phyloP scores from a whole-genome alignment of 1,140 invertebrate genomes.

The Diabrotica virgifera region DNA sequence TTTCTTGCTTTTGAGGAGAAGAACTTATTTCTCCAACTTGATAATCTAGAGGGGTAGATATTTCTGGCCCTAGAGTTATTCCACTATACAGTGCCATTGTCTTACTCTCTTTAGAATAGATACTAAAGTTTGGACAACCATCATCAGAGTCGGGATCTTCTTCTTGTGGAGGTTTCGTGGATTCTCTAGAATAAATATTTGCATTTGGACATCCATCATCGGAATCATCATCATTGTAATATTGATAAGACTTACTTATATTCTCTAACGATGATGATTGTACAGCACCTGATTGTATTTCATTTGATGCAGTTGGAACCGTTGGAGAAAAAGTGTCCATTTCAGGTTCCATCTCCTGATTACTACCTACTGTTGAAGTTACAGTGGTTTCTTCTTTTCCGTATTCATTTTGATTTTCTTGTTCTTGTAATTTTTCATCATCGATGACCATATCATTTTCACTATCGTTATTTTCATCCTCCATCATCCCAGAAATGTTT shows the following conservation, averaged over 20 bases:
- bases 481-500: constrained; percentile 17
- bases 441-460: constrained; percentile 66
- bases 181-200: constrained; percentile 24
- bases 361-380: constrained; percentile 24
- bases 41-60: constrained; percentile 22
- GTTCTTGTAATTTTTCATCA: constrained; percentile 47
- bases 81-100: constrained; percentile 63
- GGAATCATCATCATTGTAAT: constrained; percentile 18
- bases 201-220: constrained; percentile 27
- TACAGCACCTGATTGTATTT: constrained; percentile 16
- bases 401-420: constrained; percentile 17
- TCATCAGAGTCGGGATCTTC: constrained; percentile 62
- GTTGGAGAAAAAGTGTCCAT: not conserved
- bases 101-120: constrained; percentile 76
- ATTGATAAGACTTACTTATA: constrained; percentile 20
- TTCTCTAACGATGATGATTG: constrained; percentile 12
- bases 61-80: constrained; percentile 43
- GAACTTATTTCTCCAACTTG: constrained; percentile 42
- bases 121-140: constrained; percentile 79
- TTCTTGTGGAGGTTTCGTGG: constrained; percentile 28
- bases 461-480: constrained; percentile 58
- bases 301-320: not conserved
- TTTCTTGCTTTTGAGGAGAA: constrained; percentile 29
- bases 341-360: constrained; percentile 1
- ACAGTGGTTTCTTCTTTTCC: constrained; percentile 24